Conservation (phyloP, 2,888 invertebrate species). For the Tetrapedia diversipes region DNA sequence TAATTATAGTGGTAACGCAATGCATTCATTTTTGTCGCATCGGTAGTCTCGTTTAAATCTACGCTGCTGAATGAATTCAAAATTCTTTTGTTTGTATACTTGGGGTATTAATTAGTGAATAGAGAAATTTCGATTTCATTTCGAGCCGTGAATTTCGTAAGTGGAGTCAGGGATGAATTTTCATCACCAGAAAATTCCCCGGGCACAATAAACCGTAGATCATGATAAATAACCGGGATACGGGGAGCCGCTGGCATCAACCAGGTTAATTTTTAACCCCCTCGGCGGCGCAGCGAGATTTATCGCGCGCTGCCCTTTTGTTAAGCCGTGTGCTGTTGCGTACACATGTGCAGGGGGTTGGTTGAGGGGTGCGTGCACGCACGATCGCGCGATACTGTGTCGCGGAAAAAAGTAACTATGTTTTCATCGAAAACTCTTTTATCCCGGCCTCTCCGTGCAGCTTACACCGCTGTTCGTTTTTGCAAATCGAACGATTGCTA, state of each 20-base stretch:
- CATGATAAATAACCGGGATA: constrained; percentile 64
- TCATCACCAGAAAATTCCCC: constrained; percentile 53
- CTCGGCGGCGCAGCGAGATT: constrained; percentile 70
- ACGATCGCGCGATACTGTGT: not conserved
- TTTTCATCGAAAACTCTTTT: constrained; percentile 49
- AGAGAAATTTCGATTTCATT: too few relatives aligned
- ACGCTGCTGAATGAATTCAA: constrained; percentile 41
- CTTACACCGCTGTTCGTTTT: constrained; percentile 50
- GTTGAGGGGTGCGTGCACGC: constrained; percentile 25
- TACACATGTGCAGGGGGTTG: constrained; percentile 43
- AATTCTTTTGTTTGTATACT: too few relatives aligned
- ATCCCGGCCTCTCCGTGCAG: constrained; percentile 10
- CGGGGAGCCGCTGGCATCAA: constrained; percentile 47
- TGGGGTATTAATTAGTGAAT: too few relatives aligned
- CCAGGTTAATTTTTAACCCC: constrained; percentile 75
- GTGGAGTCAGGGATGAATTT: constrained; percentile 18
- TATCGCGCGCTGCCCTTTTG: constrained; percentile 72
- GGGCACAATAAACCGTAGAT: constrained; percentile 64
- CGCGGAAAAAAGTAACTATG: constrained; percentile 36
- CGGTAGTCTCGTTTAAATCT: too few relatives aligned
- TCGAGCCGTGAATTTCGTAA: too few relatives aligned
- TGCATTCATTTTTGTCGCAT: too few relatives aligned
- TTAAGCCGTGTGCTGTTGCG: constrained; percentile 68
- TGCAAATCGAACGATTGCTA: constrained; percentile 63
- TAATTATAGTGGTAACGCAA: too few relatives aligned